These are phyloP conservation scores for Nasonia vitripennis DNA, from an alignment of 1,140 invertebrate genomes.

Conservation along the genomic window DNA sequence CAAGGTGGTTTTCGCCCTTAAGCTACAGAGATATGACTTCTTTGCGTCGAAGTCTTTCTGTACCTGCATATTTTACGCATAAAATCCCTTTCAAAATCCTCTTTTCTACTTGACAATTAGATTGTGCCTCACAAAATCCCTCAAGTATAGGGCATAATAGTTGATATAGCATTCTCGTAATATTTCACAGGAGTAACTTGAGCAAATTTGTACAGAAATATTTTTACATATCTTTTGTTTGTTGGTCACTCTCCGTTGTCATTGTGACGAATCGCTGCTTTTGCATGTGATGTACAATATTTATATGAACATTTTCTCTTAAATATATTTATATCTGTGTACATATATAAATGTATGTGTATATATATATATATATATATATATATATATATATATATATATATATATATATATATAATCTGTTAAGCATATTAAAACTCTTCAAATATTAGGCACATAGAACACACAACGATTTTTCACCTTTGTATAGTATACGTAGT, in stretches of 20 bases:
- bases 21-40: constrained; percentile 28
- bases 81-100: background rate
- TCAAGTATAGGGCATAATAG: constrained; percentile 19
- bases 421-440: constrained; percentile 44
- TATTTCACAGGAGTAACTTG: constrained; percentile 35
- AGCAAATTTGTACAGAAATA: constrained; percentile 36
- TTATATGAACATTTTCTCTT: constrained; percentile 37
- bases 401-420: constrained; percentile 38
- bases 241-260: background rate
- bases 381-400: constrained; percentile 38
- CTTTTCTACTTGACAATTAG: background rate
- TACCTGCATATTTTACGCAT: constrained; percentile 14
- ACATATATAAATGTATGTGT: constrained; percentile 35
- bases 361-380: constrained; percentile 38
- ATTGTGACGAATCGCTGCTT: constrained; percentile 35
- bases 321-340: constrained; percentile 10
- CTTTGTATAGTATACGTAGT: constrained; percentile 55
- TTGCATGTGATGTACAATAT: constrained; percentile 45
- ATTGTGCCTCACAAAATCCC: constrained; percentile 28
- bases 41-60: constrained; percentile 9
- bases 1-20: constrained; percentile 46
- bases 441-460: constrained; percentile 65
- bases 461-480: constrained; percentile 58
- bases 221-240: constrained; percentile 16
- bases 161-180: constrained; percentile 33